These are phyloP conservation scores for Clarias macrocephalus DNA, from an alignment of 2,113 vertebrate species.

Conservation along the genomic window DNA sequence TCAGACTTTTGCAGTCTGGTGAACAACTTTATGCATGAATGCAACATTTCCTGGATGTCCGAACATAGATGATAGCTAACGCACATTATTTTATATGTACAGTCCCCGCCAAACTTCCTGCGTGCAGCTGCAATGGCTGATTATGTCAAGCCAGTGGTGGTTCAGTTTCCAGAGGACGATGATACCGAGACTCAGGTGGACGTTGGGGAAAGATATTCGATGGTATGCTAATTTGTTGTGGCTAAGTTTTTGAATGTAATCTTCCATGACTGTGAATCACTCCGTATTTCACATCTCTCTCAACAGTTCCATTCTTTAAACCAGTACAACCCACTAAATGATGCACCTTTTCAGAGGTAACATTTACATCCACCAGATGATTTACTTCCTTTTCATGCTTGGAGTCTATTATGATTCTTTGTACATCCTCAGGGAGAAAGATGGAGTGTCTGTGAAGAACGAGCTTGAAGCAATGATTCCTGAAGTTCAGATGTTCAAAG, in stretches of 20 bases:
- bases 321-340: slow-evolving; percentile 44
- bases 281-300: slow-evolving; percentile 11
- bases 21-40: neutral
- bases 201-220: slow-evolving; percentile 23
- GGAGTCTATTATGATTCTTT: neutral
- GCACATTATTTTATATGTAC: neutral
- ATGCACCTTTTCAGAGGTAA: slow-evolving; percentile 43
- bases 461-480: slow-evolving; percentile 82
- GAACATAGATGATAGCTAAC: neutral
- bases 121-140: slow-evolving; percentile 87
- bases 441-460: slow-evolving; percentile 75
- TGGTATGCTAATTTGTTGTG: slow-evolving; percentile 17
- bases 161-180: slow-evolving; percentile 67
- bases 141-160: slow-evolving; percentile 88
- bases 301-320: slow-evolving; percentile 45
- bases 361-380: neutral
- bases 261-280: neutral
- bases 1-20: neutral
- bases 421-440: slow-evolving; percentile 50
- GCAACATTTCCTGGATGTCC: neutral
- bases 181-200: slow-evolving; percentile 62
- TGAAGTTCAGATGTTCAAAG: slow-evolving; percentile 74
- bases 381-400: neutral
- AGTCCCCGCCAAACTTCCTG: slow-evolving; percentile 94
- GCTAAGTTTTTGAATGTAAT: neutral